These are phyloP conservation scores for Arnoldichthys spilopterus DNA, from an alignment of 2,797 vertebrate genomes.

Conservation along the genomic window DNA sequence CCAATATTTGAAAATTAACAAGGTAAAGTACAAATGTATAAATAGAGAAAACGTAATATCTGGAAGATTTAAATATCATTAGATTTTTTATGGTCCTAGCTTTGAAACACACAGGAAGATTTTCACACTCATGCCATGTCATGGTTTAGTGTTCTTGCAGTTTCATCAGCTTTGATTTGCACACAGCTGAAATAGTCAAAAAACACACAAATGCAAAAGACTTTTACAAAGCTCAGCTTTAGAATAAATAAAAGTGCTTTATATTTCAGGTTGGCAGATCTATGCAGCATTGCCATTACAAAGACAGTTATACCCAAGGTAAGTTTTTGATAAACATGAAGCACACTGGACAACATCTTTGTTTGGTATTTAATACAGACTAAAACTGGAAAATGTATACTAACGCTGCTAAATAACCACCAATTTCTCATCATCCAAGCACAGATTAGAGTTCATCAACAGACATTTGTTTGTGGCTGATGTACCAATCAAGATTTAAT, in stretches of 20 bases:
- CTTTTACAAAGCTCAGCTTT: constrained; percentile 8
- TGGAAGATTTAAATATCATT: not conserved
- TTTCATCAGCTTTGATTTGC: not conserved
- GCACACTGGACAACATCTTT: not conserved
- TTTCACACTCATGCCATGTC: too few relatives aligned
- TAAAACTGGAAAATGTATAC: not conserved
- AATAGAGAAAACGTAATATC: too few relatives aligned
- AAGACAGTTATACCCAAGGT: not conserved
- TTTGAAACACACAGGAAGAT: not conserved
- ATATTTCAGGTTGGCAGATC: not conserved
- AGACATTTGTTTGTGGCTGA: not conserved
- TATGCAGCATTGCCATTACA: not conserved
- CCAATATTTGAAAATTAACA: too few relatives aligned
- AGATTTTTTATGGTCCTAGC: not conserved
- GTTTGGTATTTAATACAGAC: not conserved
- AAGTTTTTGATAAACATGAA: not conserved
- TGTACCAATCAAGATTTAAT: not conserved
- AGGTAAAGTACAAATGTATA: too few relatives aligned
- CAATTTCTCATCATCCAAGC: not conserved
- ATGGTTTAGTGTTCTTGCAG: not conserved
- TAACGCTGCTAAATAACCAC: not conserved
- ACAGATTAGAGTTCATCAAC: not conserved
- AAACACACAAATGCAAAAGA: constrained; percentile 23
- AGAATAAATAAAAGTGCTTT: constrained; percentile 39
- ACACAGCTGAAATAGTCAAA: not conserved